Percentiles rank a stretch among this genome's conserved stretches.
phyloP scores from a whole-genome alignment of 2,113 vertebrate genomes.

The Gymnorhina tibicen region DNA sequence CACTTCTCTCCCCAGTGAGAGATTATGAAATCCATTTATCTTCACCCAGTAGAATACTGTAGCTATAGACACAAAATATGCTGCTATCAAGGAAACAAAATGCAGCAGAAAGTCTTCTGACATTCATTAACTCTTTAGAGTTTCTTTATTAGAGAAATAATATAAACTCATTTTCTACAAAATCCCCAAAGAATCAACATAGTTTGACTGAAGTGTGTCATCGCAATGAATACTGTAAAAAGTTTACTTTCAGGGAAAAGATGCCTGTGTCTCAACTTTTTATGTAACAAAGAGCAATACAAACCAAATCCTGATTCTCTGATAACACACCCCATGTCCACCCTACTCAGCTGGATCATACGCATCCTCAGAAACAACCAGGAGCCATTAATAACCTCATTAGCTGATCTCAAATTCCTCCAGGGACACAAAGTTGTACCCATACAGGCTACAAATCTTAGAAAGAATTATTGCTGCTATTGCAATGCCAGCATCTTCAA shows the following conservation, averaged over 20 bases:
- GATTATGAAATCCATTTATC: conserved; percentile 67
- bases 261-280: neutral
- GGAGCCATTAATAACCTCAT: neutral
- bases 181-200: neutral
- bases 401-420: neutral
- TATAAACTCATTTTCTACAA: neutral
- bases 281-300: neutral
- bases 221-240: neutral
- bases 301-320: neutral
- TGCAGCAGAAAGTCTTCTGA: neutral
- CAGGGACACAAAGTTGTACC: neutral
- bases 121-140: neutral
- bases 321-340: accelerated
- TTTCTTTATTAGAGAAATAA: neutral
- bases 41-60: neutral
- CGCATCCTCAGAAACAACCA: neutral
- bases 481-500: neutral
- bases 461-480: neutral
- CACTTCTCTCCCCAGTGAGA: conserved; percentile 22
- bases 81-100: conserved; percentile 32
- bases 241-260: neutral
- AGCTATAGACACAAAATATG: neutral
- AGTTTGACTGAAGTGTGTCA: neutral
- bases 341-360: neutral
- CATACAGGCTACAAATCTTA: neutral